Evolutionary conservation across 1,140 invertebrate genomes (phyloP).

Genomic region (Heliothis subflexa): DNA sequence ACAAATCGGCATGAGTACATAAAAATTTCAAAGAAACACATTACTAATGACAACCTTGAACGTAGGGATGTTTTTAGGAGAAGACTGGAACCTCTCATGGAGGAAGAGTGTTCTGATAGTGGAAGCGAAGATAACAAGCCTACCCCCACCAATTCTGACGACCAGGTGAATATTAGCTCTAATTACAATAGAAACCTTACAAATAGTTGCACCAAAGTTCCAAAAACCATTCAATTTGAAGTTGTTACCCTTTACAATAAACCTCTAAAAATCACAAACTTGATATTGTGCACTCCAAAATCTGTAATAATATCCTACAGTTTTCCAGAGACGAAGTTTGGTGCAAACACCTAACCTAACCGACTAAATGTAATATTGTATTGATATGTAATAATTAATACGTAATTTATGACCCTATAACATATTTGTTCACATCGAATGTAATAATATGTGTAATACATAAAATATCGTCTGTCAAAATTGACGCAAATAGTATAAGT

Average conservation of each 20-base stretch:
- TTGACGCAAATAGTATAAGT: conserved; percentile 6
- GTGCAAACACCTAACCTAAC: conserved; percentile 22
- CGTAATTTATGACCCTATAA: conserved; percentile 26
- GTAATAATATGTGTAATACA: conserved; percentile 13
- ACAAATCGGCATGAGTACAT: not conserved
- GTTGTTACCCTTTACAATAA: not conserved
- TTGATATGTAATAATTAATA: conserved; percentile 30
- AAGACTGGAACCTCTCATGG: conserved; percentile 89
- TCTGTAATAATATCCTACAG: conserved; percentile 17
- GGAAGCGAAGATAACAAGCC: conserved; percentile 82
- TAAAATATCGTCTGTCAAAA: conserved; percentile 36
- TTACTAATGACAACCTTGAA: conserved; percentile 49
- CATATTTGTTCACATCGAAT: conserved; percentile 34
- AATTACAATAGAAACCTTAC: conserved; percentile 30
- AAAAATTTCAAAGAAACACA: conserved; percentile 1
- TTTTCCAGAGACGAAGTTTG: conserved; percentile 39
- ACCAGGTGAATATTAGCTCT: conserved; percentile 86
- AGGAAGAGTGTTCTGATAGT: conserved; percentile 88
- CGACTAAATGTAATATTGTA: not conserved
- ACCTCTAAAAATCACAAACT: not conserved
- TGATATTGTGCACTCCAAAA: not conserved
- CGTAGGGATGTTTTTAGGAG: conserved; percentile 84
- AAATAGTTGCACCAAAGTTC: conserved; percentile 46
- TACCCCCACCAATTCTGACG: conserved; percentile 83
- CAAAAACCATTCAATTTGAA: conserved; percentile 31